Percentiles rank a stretch among this genome's conserved stretches.
These are phyloP conservation scores for Dolichopus griseipennis DNA, from an alignment of 2,888 invertebrate species.

Conservation along the genomic window DNA sequence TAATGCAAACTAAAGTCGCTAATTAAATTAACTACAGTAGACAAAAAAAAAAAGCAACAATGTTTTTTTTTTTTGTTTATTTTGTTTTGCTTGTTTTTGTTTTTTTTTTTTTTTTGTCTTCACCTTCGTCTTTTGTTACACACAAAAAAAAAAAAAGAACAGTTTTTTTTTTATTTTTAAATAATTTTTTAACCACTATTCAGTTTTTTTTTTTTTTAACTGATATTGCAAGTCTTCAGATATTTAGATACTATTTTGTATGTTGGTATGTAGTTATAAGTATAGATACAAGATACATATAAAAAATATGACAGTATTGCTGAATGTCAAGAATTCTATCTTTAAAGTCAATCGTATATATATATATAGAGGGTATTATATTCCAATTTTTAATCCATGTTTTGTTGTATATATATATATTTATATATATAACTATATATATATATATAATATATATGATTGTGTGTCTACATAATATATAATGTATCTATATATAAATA, in stretches of 20 bases:
- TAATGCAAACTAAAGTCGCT: neutral
- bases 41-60: neutral
- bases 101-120: neutral
- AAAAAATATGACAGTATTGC: neutral
- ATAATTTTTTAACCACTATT: neutral
- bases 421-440: too few relatives aligned
- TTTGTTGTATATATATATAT: too few relatives aligned
- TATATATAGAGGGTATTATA: neutral
- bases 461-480: too few relatives aligned
- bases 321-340: neutral
- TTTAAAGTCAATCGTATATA: neutral
- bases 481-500: too few relatives aligned
- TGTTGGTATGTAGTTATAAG: neutral
- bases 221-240: too few relatives aligned
- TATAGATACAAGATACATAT: neutral
- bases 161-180: neutral
- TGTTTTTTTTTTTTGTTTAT: too few relatives aligned
- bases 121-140: slow-evolving; percentile 4
- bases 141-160: too few relatives aligned
- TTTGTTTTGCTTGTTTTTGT: neutral
- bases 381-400: neutral
- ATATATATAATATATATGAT: too few relatives aligned
- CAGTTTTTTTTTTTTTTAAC: neutral
- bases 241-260: neutral
- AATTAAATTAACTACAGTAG: neutral